Conservation (phyloP, 2,888 invertebrate species). For the Schizaphis graminum region DNA sequence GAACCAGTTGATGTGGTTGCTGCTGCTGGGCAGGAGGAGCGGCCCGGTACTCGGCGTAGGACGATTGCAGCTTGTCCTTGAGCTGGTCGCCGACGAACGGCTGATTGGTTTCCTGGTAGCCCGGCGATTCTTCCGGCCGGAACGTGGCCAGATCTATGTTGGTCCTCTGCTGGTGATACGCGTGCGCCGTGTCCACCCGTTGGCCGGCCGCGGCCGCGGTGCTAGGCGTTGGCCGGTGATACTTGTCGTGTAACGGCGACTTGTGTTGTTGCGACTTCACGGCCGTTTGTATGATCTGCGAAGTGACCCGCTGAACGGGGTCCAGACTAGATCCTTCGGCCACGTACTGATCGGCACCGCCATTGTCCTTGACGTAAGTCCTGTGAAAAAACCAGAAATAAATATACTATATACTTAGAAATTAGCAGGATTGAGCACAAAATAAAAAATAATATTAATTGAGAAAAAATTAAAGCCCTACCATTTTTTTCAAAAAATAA, state of each 20-base stretch:
- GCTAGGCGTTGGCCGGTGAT: slow-evolving; percentile 65
- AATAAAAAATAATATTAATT: too few relatives aligned
- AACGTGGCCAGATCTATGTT: slow-evolving; percentile 62
- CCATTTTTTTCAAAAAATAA: too few relatives aligned
- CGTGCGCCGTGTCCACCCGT: slow-evolving; percentile 64
- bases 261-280: slow-evolving; percentile 59
- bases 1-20: neutral
- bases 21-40: neutral
- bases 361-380: slow-evolving; percentile 43
- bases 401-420: neutral
- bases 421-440: too few relatives aligned
- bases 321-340: slow-evolving; percentile 57
- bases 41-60: slow-evolving; percentile 59
- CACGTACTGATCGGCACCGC: slow-evolving; percentile 30
- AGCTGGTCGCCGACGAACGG: slow-evolving; percentile 62
- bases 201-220: slow-evolving; percentile 4
- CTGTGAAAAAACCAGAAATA: neutral
- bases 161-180: slow-evolving; percentile 66
- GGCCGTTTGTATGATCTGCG: slow-evolving; percentile 65
- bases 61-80: slow-evolving; percentile 53
- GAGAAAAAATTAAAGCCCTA: too few relatives aligned
- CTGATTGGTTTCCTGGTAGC: slow-evolving; percentile 63
- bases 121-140: slow-evolving; percentile 65
- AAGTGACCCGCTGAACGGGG: slow-evolving; percentile 49
- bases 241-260: slow-evolving; percentile 66